These are phyloP conservation scores for Branchellion lobata DNA, from an alignment of 2,888 invertebrate species.

Conservation along the genomic window DNA sequence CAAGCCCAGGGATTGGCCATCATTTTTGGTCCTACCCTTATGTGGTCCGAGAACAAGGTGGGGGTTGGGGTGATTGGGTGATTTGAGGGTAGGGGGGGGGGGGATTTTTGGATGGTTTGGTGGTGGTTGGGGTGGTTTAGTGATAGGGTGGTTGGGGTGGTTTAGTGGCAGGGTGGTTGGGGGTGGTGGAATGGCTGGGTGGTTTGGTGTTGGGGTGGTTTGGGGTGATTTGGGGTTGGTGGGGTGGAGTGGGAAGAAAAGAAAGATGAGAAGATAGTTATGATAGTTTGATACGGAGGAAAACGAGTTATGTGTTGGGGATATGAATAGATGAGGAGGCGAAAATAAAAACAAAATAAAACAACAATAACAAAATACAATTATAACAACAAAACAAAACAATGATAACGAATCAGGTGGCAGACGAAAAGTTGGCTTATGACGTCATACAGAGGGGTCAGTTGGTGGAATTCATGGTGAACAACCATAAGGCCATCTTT, in stretches of 20 bases:
- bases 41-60: conserved; percentile 69
- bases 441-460: conserved; percentile 77
- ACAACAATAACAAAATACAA: background rate
- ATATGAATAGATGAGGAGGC: no score
- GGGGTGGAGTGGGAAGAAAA: no score
- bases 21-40: conserved; percentile 83
- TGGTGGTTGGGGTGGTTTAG: background rate
- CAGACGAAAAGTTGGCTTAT: conserved; percentile 65
- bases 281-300: no score
- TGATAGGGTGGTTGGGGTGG: background rate
- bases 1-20: conserved; percentile 81
- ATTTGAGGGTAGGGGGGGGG: background rate
- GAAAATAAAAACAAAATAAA: no score
- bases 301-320: no score
- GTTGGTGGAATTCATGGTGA: conserved; percentile 72
- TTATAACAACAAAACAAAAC: background rate
- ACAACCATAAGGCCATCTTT: conserved; percentile 40
- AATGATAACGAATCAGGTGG: conserved; percentile 22
- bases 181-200: no score
- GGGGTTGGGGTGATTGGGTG: background rate
- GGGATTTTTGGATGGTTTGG: background rate
- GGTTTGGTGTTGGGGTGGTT: no score
- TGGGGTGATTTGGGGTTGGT: no score
- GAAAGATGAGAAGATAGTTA: no score
- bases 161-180: background rate